Evolutionary conservation across 2,888 invertebrate species (phyloP).

Genomic region (Sinohyriopsis cumingii): DNA sequence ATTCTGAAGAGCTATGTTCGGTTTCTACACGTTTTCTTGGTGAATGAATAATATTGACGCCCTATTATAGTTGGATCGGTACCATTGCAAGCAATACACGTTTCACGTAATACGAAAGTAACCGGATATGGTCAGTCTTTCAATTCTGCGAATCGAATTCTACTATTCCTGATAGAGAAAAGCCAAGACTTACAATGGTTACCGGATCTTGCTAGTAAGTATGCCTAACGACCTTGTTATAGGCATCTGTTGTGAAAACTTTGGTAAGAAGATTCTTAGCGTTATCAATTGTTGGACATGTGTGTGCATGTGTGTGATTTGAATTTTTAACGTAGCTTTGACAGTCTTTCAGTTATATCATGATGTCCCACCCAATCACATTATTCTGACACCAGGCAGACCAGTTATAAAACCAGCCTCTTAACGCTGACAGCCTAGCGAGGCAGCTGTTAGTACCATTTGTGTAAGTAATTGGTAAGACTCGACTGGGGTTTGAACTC

Average conservation of each 20-base stretch:
- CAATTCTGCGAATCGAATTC: constrained; percentile 18
- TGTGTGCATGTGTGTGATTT: no score
- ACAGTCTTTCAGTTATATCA: no score
- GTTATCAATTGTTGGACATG: background rate
- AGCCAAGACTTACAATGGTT: constrained; percentile 21
- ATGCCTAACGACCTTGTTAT: constrained; percentile 16
- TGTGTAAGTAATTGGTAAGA: no score
- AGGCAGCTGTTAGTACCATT: no score
- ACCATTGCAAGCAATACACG: constrained; percentile 22
- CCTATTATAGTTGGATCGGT: constrained; percentile 9
- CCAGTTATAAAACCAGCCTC: no score
- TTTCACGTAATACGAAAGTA: constrained; percentile 21
- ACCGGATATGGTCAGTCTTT: constrained; percentile 22
- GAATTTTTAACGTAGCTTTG: no score
- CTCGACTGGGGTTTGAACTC: no score
- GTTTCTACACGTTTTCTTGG: constrained; percentile 4
- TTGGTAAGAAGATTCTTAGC: constrained; percentile 7
- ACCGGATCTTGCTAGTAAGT: constrained; percentile 7
- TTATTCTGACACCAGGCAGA: no score
- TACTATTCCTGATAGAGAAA: constrained; percentile 18
- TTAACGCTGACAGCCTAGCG: no score
- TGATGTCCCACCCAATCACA: no score
- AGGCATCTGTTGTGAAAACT: constrained; percentile 14
- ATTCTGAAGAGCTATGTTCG: constrained; percentile 3
- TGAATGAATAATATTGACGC: background rate